Percentiles rank a stretch among this genome's conserved stretches.
Conservation (phyloP, 2,888 invertebrate species). For the Leptopilina drosophilae region DNA sequence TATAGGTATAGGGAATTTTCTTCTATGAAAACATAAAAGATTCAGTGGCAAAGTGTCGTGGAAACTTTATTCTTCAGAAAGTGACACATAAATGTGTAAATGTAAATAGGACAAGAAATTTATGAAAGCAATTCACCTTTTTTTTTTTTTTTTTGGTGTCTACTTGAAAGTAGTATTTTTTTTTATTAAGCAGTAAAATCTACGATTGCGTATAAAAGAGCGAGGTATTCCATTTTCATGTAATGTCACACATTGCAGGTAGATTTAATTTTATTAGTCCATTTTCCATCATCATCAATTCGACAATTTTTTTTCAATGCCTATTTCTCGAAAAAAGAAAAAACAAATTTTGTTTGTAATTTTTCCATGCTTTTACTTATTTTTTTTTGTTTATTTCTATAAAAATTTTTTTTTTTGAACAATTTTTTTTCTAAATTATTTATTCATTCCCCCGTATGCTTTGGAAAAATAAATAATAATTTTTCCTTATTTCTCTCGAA, state of each 20-base stretch:
- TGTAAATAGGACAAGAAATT: constrained; percentile 26
- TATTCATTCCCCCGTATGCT: no score
- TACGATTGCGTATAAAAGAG: constrained; percentile 25
- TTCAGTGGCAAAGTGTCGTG: not conserved
- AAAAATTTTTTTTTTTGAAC: not conserved
- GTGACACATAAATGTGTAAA: constrained; percentile 26
- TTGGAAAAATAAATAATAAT: no score
- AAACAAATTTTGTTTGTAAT: not conserved
- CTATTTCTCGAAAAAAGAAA: not conserved
- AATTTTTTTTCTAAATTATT: no score
- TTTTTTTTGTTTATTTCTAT: not conserved
- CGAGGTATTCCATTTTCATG: constrained; percentile 21
- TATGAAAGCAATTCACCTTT: constrained; percentile 32
- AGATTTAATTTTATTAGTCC: constrained; percentile 36
- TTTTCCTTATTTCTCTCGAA: no score
- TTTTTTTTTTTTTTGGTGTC: constrained; percentile 33
- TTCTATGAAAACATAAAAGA: constrained; percentile 31
- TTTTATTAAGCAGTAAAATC: constrained; percentile 27
- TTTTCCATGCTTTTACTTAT: not conserved
- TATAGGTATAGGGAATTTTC: not conserved
- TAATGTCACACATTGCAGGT: constrained; percentile 40
- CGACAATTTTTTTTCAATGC: not conserved
- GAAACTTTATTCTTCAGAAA: constrained; percentile 13
- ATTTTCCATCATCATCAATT: constrained; percentile 39
- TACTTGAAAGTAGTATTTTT: constrained; percentile 16